A percentile compares a stretch with the other conserved stretches of the same genome.
Conservation (phyloP, 1,140 invertebrate species). For the Drosophila ananassae region DNA sequence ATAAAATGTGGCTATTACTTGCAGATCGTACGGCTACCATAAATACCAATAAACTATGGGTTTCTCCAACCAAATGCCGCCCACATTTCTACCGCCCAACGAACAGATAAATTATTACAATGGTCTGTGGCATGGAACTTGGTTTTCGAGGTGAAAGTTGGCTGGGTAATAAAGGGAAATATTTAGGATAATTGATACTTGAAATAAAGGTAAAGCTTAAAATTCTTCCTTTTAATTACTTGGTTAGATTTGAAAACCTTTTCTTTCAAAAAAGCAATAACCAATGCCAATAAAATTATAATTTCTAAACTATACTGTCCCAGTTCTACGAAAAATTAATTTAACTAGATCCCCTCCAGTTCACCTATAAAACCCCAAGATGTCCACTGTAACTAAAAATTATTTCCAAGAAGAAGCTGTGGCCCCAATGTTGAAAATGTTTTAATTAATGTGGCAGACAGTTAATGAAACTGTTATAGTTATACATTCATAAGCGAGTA, state of each 20-base stretch:
- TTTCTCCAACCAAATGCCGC: constrained; percentile 30
- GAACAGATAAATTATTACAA: constrained; percentile 49
- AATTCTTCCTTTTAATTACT: too few species aligned
- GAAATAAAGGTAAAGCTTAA: not conserved
- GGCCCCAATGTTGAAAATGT: constrained; percentile 64
- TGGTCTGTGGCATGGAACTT: constrained; percentile 19
- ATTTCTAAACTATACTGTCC: too few species aligned
- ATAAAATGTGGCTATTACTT: constrained; percentile 82
- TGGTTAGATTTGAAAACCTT: too few species aligned
- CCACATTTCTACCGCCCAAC: constrained; percentile 12
- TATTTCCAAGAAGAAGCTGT: constrained; percentile 42
- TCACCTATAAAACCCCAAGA: constrained; percentile 1
- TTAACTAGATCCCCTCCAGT: too few species aligned
- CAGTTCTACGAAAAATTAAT: too few species aligned
- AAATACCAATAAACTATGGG: constrained; percentile 66
- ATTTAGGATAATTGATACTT: constrained; percentile 3
- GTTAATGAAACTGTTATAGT: constrained; percentile 82
- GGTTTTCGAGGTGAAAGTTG: constrained; percentile 26
- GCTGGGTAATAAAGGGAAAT: not conserved
- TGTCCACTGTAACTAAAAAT: constrained; percentile 39
- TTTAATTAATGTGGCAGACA: constrained; percentile 78
- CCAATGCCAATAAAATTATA: too few species aligned
- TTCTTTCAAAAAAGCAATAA: too few species aligned
- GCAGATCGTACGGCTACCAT: constrained; percentile 59
- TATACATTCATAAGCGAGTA: constrained; percentile 48